A percentile compares a stretch with the other conserved stretches of the same genome.
Evolutionary conservation across 2,113 vertebrate species (phyloP).

Genomic region (Ictalurus furcatus): DNA sequence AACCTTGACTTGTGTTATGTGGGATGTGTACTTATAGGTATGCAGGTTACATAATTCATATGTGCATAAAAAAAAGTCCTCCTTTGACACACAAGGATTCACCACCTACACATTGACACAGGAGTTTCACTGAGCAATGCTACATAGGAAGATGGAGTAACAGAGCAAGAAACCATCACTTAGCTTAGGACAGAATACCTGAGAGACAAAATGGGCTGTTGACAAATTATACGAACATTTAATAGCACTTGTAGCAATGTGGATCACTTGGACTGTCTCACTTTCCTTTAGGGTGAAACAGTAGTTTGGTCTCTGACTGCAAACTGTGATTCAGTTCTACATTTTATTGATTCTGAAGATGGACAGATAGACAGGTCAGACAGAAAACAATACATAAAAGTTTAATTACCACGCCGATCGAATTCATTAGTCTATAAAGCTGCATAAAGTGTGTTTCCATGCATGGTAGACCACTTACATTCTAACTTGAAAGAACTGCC

Average conservation of each 20-base stretch:
- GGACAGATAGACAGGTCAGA: neutral
- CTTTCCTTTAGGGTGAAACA: slow-evolving; percentile 28
- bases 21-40: slow-evolving; percentile 79
- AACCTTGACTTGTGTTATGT: neutral
- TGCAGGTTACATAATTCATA: slow-evolving; percentile 92
- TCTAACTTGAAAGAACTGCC: neutral
- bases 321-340: slow-evolving; percentile 20
- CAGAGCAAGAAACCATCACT: neutral
- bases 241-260: slow-evolving; percentile 23
- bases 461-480: neutral
- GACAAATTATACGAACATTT: slow-evolving; percentile 35
- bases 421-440: neutral
- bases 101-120: slow-evolving; percentile 86
- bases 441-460: neutral
- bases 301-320: slow-evolving; percentile 20
- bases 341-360: slow-evolving; percentile 17
- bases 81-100: slow-evolving; percentile 86
- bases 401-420: neutral
- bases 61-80: slow-evolving; percentile 91
- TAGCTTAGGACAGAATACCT: neutral
- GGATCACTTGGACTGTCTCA: slow-evolving; percentile 38
- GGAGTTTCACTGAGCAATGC: slow-evolving; percentile 77
- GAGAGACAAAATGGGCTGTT: slow-evolving; percentile 28
- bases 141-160: neutral
- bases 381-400: neutral